Evolutionary conservation across 2,797 vertebrate genomes (phyloP).

Genomic region (Cossypha heuglini): DNA sequence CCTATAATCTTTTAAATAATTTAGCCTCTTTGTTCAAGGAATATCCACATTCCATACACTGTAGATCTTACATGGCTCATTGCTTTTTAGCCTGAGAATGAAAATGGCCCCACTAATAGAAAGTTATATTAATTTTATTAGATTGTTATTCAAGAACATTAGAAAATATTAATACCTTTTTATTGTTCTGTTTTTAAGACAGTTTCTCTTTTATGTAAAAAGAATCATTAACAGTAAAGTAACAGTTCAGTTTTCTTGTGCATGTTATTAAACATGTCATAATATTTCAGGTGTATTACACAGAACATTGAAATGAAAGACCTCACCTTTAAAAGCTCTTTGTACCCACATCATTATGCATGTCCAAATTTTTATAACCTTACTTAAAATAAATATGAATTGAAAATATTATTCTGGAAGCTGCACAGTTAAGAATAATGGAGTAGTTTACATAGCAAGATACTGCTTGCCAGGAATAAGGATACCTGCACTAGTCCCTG

Average conservation of each 20-base stretch:
- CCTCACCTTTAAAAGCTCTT: not conserved
- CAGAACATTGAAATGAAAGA: not conserved
- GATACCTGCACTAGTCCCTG: not conserved
- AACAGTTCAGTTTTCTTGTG: not conserved
- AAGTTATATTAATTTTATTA: constrained; percentile 35
- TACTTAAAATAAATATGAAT: not conserved
- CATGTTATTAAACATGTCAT: not conserved
- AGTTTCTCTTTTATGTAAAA: constrained; percentile 10
- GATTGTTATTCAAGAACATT: constrained; percentile 24
- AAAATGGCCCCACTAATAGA: not conserved
- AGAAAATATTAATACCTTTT: not conserved
- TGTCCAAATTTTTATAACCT: not conserved
- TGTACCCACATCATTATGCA: not conserved
- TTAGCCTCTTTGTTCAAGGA: not conserved
- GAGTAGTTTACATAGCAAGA: not conserved
- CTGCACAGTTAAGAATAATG: not conserved
- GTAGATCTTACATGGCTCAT: not conserved
- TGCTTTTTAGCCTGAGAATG: not conserved
- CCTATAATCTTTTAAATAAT: not conserved
- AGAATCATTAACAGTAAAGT: not conserved
- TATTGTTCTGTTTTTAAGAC: not conserved
- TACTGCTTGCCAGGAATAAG: not conserved
- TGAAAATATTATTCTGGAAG: constrained; percentile 1
- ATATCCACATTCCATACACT: not conserved
- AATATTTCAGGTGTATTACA: not conserved